Base-by-base conservation (phyloP, 2,888 invertebrate genomes). In the Orchesella flavescens region DNA sequence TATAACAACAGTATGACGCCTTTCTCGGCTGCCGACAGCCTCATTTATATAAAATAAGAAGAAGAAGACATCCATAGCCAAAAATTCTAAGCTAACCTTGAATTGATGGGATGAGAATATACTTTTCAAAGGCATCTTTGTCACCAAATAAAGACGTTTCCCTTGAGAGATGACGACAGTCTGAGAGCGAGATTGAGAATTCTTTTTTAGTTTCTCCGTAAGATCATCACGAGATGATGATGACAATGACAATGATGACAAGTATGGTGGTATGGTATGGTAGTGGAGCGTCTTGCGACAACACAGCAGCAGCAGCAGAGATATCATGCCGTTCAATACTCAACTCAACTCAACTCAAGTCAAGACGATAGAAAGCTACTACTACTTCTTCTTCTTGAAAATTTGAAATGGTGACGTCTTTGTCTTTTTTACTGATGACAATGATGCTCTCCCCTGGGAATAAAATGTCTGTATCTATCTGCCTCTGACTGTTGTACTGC, bases 361-460 rank as follows among this genome's bases (percentile, higher is more conserved):
- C n/a, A n/a, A n/a, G n/a, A n/a, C n/a, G n/a, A n/a, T n/a, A 44
- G 17, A 49, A 59, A 73, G 61, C 61, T 17, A 13, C 55, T n/a
- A n/a, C n/a, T n/a, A n/a, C n/a, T n/a, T n/a, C n/a, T n/a, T n/a
- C n/a, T n/a, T n/a, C n/a, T n/a, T n/a, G n/a, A n/a, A n/a, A n/a
- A n/a, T n/a, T n/a, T n/a, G 49, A 63, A 63, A 78, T 73, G 80
- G 72, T 80, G 80, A 80, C 72, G 73, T 73, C 73, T 73, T 80
- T 73, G 81, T 81, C 81, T 24, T 53, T 66, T 74, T 74, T 81
- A 81, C 81, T 59, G 59, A 74, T 74, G 81, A 81, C 68, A 74
- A 81, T 81, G 74, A 74, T 23, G 69, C 81, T 68, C 81, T 68
- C 81, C 81, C 81, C 74, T 53, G 81, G 74, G 81, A 81, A 74